Conservation (phyloP, 2,888 invertebrate species). For the Physocephala rufipes region DNA sequence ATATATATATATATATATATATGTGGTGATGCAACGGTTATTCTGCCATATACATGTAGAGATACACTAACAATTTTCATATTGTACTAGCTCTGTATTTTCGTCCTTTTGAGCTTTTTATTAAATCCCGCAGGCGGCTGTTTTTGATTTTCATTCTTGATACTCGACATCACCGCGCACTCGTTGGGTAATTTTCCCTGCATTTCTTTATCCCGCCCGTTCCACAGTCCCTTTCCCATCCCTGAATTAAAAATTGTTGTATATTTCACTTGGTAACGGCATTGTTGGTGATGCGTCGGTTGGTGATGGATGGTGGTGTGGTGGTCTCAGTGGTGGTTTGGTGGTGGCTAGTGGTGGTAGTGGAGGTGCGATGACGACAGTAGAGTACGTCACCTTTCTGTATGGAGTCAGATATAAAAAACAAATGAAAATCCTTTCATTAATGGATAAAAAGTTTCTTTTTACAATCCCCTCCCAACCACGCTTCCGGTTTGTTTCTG, state of each 20-base stretch:
- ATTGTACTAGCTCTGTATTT: no score
- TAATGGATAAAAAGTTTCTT: slow-evolving; percentile 52
- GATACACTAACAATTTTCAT: no score
- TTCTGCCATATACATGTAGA: no score
- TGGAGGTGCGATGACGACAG: no score
- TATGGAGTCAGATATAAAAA: neutral
- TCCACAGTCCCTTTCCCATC: slow-evolving; percentile 36
- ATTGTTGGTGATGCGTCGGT: slow-evolving; percentile 28
- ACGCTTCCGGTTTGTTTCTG: slow-evolving; percentile 7
- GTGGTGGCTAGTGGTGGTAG: neutral
- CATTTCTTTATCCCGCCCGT: no score
- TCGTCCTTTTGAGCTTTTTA: neutral
- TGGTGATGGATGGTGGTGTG: neutral
- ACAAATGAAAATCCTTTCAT: slow-evolving; percentile 60
- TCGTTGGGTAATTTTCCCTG: neutral
- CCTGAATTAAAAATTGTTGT: slow-evolving; percentile 38
- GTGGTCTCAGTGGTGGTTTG: neutral
- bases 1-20: no score
- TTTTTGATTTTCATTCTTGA: no score
- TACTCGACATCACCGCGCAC: neutral
- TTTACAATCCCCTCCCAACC: neutral
- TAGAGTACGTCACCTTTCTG: neutral
- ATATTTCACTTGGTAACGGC: no score
- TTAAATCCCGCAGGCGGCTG: no score
- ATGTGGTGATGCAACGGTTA: no score